Evolutionary conservation across 2,888 invertebrate genomes (phyloP).

Genomic region (Drosophila nr. perissopoda): DNA sequence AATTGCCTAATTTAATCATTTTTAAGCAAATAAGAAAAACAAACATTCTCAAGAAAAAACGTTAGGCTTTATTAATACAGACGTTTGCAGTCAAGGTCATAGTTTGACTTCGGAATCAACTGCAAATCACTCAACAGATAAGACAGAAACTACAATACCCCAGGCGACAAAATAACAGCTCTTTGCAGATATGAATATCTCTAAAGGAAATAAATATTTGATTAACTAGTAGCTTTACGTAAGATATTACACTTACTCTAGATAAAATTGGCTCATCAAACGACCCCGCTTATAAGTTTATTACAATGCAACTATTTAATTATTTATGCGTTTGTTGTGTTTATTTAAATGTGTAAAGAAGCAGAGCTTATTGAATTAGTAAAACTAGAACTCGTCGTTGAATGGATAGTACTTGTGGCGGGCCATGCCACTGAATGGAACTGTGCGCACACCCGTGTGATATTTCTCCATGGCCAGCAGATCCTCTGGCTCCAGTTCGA

Average conservation of each 20-base stretch:
- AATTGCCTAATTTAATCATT: not conserved
- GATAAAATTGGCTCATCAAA: conserved; percentile 65
- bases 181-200: conserved; percentile 53
- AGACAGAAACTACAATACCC: conserved; percentile 37
- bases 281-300: conserved; percentile 42
- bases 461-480: conserved; percentile 77
- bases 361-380: conserved; percentile 3
- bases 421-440: conserved; percentile 81
- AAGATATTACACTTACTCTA: conserved; percentile 43
- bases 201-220: conserved; percentile 21
- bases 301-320: conserved; percentile 29
- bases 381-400: conserved; percentile 73
- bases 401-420: conserved; percentile 82
- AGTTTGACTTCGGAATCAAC: conserved; percentile 14
- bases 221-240: conserved; percentile 35
- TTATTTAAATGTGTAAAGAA: conserved; percentile 40
- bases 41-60: not conserved
- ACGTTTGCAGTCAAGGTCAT: conserved; percentile 12
- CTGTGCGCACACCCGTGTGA: conserved; percentile 74
- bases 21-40: not conserved
- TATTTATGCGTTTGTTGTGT: conserved; percentile 19
- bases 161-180: conserved; percentile 34
- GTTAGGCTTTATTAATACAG: not conserved
- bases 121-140: conserved; percentile 38
- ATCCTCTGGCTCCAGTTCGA: conserved; percentile 86